Evolutionary conservation across 2,797 vertebrate genomes (phyloP).

Genomic region (Malurus leucopterus): DNA sequence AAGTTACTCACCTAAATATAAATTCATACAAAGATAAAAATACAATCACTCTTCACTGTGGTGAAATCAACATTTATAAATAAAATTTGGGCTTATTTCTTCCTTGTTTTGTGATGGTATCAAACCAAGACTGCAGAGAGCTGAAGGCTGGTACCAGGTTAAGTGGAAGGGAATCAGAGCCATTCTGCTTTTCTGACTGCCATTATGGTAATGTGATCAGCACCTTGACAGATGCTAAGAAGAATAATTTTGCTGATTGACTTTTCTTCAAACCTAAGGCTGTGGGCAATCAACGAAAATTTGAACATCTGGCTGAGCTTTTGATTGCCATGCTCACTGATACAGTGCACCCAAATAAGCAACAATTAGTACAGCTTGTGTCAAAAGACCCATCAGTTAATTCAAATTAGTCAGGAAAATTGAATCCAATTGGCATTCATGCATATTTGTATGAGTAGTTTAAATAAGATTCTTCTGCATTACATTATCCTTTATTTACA

Average conservation of each 20-base stretch:
- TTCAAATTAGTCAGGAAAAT: constrained; percentile 74
- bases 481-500: constrained; percentile 60
- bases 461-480: constrained; percentile 55
- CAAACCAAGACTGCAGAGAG: neutral
- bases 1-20: neutral
- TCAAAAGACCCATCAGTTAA: constrained; percentile 70
- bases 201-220: constrained; percentile 9
- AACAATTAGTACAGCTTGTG: constrained; percentile 69
- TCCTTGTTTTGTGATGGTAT: neutral
- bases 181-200: constrained; percentile 23
- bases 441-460: constrained; percentile 49
- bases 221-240: constrained; percentile 56
- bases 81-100: neutral
- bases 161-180: neutral
- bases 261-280: constrained; percentile 45
- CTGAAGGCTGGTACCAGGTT: neutral
- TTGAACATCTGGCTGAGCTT: constrained; percentile 66
- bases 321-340: constrained; percentile 63
- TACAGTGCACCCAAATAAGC: constrained; percentile 66
- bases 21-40: neutral
- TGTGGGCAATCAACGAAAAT: constrained; percentile 67
- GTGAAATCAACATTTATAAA: neutral
- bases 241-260: constrained; percentile 64
- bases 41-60: neutral
- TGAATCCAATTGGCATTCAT: constrained; percentile 63